phyloP scores from a whole-genome alignment of 2,888 invertebrate species.

The Exephanes ischioxanthus region DNA sequence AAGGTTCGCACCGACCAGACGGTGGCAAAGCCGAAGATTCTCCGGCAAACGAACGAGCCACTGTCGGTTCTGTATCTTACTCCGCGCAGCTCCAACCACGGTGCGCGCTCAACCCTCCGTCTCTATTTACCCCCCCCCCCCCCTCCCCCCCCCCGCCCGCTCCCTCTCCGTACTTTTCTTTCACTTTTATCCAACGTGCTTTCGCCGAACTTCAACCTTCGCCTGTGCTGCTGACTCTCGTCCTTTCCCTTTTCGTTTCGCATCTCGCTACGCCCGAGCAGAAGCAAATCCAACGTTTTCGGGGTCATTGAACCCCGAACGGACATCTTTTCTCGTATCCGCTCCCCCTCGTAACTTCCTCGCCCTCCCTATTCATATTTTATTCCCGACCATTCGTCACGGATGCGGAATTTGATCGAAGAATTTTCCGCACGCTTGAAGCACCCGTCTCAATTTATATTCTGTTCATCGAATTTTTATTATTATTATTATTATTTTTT shows the following conservation, averaged over 20 bases:
- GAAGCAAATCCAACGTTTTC: conserved; percentile 4
- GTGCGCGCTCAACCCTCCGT: background rate
- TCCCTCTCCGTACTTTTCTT: background rate
- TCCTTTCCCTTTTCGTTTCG: background rate
- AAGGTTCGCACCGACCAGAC: conserved; percentile 62
- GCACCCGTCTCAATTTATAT: background rate
- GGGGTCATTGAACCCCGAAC: conserved; percentile 29
- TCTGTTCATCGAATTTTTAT: background rate
- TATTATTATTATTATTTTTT: background rate
- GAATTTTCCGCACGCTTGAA: background rate
- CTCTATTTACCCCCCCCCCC: background rate
- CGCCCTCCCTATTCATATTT: background rate
- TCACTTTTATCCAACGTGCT: conserved; percentile 2
- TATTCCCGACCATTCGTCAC: conserved; percentile 21
- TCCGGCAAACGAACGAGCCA: conserved; percentile 62
- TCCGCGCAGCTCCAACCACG: conserved; percentile 2
- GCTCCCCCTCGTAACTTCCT: background rate
- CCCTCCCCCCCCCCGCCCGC: background rate
- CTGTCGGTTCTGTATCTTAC: conserved; percentile 16
- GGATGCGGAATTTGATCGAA: background rate
- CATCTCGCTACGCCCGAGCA: conserved; percentile 37
- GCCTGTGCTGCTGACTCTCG: background rate
- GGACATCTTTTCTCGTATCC: conserved; percentile 4
- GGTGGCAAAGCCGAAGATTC: conserved; percentile 68
- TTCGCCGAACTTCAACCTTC: background rate